A percentile compares a stretch with the other conserved stretches of the same genome.
These are phyloP conservation scores for Eristalis intricaria DNA, from an alignment of 2,888 invertebrate genomes.

Conservation along the genomic window DNA sequence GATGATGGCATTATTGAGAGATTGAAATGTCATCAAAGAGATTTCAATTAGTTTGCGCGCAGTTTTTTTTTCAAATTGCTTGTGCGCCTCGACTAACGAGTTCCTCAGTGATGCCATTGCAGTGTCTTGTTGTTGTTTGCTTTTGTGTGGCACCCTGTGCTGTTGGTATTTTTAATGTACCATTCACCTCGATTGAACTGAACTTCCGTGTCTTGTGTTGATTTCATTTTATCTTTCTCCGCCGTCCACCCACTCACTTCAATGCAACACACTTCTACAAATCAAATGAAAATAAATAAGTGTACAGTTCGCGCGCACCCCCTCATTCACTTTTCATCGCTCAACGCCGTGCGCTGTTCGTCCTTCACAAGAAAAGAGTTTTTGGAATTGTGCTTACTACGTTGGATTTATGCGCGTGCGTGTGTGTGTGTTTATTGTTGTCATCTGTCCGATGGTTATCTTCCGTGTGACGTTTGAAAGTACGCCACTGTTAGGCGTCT, in stretches of 20 bases:
- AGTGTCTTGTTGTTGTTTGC: conserved; percentile 2
- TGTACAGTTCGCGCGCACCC: background rate
- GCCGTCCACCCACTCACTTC: conserved; percentile 43
- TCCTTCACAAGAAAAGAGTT: conserved; percentile 52
- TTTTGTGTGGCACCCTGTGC: conserved; percentile 2
- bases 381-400: conserved; percentile 21
- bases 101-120: background rate
- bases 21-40: conserved; percentile 37
- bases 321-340: conserved; percentile 12
- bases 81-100: background rate
- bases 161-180: conserved; percentile 20
- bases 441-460: conserved; percentile 32
- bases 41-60: conserved; percentile 27
- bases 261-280: conserved; percentile 35
- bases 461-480: conserved; percentile 23
- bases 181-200: conserved; percentile 45
- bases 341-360: conserved; percentile 23
- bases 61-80: background rate
- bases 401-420: background rate
- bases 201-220: conserved; percentile 60
- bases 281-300: conserved; percentile 37
- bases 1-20: conserved; percentile 4
- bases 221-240: conserved; percentile 42
- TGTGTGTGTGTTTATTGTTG: conserved; percentile 52
- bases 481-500: conserved; percentile 27